These are phyloP conservation scores for Lathamus discolor DNA, from an alignment of 2,113 vertebrate genomes.

Conservation along the genomic window DNA sequence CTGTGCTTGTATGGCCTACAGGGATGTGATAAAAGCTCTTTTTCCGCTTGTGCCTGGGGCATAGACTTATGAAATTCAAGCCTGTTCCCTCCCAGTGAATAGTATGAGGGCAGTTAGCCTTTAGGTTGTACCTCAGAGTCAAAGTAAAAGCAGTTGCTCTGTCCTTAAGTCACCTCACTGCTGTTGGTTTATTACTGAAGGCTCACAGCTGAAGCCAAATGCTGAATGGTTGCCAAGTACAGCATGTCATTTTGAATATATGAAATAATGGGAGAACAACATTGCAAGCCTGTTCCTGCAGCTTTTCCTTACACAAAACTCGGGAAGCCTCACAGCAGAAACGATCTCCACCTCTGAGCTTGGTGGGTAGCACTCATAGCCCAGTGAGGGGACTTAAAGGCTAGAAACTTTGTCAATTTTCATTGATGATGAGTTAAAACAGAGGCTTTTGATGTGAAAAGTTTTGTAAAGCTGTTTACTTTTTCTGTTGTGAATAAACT, in stretches of 20 bases:
- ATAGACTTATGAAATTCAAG: not conserved
- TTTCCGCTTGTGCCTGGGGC: not conserved
- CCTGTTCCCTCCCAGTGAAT: not conserved
- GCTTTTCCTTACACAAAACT: not conserved
- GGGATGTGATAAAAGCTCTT: not conserved
- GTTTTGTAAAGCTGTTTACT: not conserved
- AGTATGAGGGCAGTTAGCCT: not conserved
- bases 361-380: not conserved
- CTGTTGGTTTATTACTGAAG: slow-evolving; percentile 34
- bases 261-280: slow-evolving; percentile 21
- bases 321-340: not conserved
- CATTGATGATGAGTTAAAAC: not conserved
- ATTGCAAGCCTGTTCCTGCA: slow-evolving; percentile 48
- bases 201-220: slow-evolving; percentile 38
- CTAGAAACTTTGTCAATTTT: not conserved
- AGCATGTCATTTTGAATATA: slow-evolving; percentile 47
- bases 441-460: not conserved
- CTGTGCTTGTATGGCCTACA: not conserved
- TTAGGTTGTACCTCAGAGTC: slow-evolving; percentile 2
- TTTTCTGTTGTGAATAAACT: slow-evolving; percentile 16
- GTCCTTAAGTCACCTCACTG: slow-evolving; percentile 53
- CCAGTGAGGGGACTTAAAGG: not conserved
- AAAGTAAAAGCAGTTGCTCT: not conserved
- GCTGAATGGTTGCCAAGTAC: slow-evolving; percentile 42
- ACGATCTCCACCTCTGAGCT: not conserved